phyloP scores from a whole-genome alignment of 64 coral and sea anemone species.

The Trachythela sp. region DNA sequence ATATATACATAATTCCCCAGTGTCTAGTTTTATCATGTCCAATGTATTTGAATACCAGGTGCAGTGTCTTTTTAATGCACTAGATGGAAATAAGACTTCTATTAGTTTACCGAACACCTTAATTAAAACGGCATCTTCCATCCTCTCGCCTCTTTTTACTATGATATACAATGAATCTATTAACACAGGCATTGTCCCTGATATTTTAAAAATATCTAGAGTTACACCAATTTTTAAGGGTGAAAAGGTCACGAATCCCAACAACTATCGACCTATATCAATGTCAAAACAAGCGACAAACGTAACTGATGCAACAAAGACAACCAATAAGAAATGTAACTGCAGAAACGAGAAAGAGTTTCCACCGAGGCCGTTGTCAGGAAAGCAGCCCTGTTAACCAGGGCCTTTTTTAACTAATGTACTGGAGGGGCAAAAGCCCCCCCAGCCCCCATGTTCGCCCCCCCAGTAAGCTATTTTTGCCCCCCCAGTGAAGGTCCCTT shows the following conservation, averaged over 20 bases:
- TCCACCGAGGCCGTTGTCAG: no score
- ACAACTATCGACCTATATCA: slow-evolving; percentile 32
- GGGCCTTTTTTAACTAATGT: no score
- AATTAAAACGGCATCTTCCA: slow-evolving; percentile 38
- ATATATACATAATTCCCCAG: no score
- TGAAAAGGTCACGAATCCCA: slow-evolving; percentile 4
- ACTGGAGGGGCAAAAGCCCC: no score
- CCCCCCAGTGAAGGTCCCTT: no score
- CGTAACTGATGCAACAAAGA: no score
- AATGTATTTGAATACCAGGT: slow-evolving; percentile 46
- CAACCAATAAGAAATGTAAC: no score
- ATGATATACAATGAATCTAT: slow-evolving; percentile 55
- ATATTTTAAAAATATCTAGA: slow-evolving; percentile 38
- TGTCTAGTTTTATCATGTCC: slow-evolving; percentile 49
- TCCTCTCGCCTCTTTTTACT: slow-evolving; percentile 39
- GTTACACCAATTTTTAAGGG: slow-evolving; percentile 36
- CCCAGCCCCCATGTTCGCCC: no score
- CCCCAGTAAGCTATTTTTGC: no score
- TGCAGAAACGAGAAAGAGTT: no score
- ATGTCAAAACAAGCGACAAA: no score
- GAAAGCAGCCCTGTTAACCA: no score
- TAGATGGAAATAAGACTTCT: slow-evolving; percentile 48
- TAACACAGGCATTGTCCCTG: slow-evolving; percentile 24
- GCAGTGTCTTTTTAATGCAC: not conserved
- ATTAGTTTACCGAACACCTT: slow-evolving; percentile 36